Conservation (phyloP, 2,888 invertebrate genomes). For the Danaus chrysippus region DNA sequence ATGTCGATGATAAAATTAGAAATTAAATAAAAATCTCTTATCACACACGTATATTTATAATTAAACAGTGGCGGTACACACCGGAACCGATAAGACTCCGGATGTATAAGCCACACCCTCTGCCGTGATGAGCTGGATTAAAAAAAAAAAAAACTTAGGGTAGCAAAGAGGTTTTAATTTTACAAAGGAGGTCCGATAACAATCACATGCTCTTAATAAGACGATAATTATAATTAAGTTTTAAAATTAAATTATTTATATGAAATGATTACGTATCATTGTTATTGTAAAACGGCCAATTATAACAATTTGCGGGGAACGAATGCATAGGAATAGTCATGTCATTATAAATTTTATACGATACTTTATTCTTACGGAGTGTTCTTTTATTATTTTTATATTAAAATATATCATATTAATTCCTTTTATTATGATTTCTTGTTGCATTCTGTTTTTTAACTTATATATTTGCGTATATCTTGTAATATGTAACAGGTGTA, state of each 20-base stretch:
- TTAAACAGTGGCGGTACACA: slow-evolving; percentile 43
- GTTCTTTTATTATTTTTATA: slow-evolving; percentile 7
- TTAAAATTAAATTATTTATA: slow-evolving; percentile 26
- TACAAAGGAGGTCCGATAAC: slow-evolving; percentile 27
- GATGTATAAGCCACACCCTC: slow-evolving; percentile 41
- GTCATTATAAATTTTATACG: slow-evolving; percentile 22
- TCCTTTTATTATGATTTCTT: too few relatives aligned
- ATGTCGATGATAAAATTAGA: slow-evolving; percentile 12
- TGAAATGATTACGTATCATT: slow-evolving; percentile 20
- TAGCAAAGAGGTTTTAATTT: slow-evolving; percentile 16
- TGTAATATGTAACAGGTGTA: slow-evolving; percentile 14
- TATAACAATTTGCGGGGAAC: slow-evolving; percentile 21
- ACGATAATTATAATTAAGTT: slow-evolving; percentile 32
- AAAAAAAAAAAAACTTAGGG: slow-evolving; percentile 24
- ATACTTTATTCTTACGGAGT: slow-evolving; percentile 10
- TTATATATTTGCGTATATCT: too few relatives aligned
- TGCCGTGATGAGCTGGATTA: slow-evolving; percentile 30
- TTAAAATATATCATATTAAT: neutral
- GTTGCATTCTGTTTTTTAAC: too few relatives aligned
- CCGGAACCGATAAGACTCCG: slow-evolving; percentile 49
- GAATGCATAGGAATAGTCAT: slow-evolving; percentile 16
- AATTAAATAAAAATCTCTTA: slow-evolving; percentile 29
- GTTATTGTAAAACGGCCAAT: slow-evolving; percentile 21
- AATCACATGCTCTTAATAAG: slow-evolving; percentile 29
- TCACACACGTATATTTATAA: slow-evolving; percentile 38